Evolutionary conservation across 2,113 vertebrate genomes (phyloP), one percentile per base, ranked within the genome.

Genomic region (Kryptolebias marmoratus): DNA sequence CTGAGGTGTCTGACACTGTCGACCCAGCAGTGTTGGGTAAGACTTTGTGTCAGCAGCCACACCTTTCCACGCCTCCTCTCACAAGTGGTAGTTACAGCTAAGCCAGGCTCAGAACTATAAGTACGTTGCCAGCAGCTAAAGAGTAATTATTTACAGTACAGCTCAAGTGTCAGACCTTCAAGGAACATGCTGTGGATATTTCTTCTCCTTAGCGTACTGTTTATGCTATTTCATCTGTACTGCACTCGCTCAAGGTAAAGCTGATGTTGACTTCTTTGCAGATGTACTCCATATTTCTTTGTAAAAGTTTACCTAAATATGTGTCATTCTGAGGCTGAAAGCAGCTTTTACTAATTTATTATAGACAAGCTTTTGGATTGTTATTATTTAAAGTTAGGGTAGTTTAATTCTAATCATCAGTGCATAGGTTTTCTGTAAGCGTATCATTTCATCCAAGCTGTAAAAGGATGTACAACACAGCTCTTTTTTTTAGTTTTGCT

Each of bases 181-280:
- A 18, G 44, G 54, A 85, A 64, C 44, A 94, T 93, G 92, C 6
- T 85, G 57, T 91, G 88, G 89, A 80, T 77, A 59, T 64, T 87
- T 11, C 55, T 90, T 12, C 39, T 92, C 1, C 13, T 92, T 6
- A 68, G 18, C 56, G 89, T 84, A 76, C 28, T 92, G 16, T 36
- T 92, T 10, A 5, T 79, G 4, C 28, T 90, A 11, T 1, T 83
- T 31, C 28, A 90, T 3, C 9, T 90, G 16, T 89, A 6, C 68
- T 79, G 18, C 4, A 79, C 67, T 47, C 83, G 92, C 22, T 87
- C 11, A 45, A 92, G 93, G 93, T 94, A 88, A 93, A 68, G 30
- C 12, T 61, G 13, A 45, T 63, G 0, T 30, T 63, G 7, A 57
- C 61, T 36, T 60, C 22, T 45, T 36, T 36, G 32, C 32, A 36